phyloP scores from a whole-genome alignment of 2,888 invertebrate genomes.

The Nymphalis c-album region DNA sequence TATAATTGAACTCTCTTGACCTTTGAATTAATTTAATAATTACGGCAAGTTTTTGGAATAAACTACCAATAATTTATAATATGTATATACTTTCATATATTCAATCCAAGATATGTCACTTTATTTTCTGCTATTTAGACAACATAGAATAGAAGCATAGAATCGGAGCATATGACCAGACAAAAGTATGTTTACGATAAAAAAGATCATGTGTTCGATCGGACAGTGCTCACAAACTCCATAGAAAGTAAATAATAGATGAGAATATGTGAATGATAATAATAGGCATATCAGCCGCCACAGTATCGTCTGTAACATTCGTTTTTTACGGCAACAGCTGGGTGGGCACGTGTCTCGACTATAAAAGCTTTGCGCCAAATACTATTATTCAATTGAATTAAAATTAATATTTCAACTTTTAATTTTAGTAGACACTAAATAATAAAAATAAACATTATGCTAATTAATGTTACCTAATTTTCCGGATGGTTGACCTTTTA shows the following conservation, averaged over 20 bases:
- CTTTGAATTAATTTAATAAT: not conserved
- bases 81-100: no score
- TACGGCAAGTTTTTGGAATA: not conserved
- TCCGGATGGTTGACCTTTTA: constrained; percentile 21
- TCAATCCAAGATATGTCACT: no score
- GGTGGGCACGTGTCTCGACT: constrained; percentile 39
- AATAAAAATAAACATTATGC: constrained; percentile 61
- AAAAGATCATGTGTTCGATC: constrained; percentile 33
- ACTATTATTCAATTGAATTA: constrained; percentile 48
- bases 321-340: constrained; percentile 67
- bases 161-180: constrained; percentile 8
- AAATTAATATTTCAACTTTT: constrained; percentile 58
- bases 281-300: constrained; percentile 51
- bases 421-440: constrained; percentile 41
- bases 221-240: constrained; percentile 45
- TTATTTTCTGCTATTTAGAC: not conserved
- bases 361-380: constrained; percentile 26
- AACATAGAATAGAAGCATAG: not conserved
- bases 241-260: constrained; percentile 61
- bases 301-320: constrained; percentile 48
- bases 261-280: constrained; percentile 55
- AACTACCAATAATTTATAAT: no score
- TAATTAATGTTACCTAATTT: constrained; percentile 51
- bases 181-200: constrained; percentile 28
- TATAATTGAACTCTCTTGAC: constrained; percentile 9